Evolutionary conservation across 2,888 invertebrate species (phyloP), one percentile per base, ranked within the genome.

Genomic region (Teleiodes luculella): DNA sequence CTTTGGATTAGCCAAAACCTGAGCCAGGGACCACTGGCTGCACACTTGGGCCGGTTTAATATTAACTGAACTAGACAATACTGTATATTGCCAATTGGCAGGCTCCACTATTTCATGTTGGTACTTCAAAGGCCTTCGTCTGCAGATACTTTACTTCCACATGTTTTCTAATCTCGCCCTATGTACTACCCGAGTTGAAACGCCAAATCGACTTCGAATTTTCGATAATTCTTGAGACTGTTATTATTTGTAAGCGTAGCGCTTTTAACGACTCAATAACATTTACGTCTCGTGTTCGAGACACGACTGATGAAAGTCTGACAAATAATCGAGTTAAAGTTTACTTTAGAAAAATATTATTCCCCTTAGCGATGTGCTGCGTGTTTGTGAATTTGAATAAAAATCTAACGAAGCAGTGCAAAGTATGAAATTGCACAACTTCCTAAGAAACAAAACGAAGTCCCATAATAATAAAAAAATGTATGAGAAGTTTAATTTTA

Each of bases 251-350:
- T 60, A 60, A 60, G 57, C 51, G 46, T 55, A 58, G 55, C 55
- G 54, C 48, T 56, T 55, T 57, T 53, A 36, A 51, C 48, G 51
- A 37, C 36, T 24, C 11, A 3, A 30, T 24, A 47, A 24, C 20
- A 41, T 18, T 24, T 66, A 63, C 62, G 63, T 64, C 59, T 69
- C 62, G 61, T 58, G 36, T 57, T 61, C 68, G 73, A 70, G 72
- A 74, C 72, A 77, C 81, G 83, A 83, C 83, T 85, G 82, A 82
- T 72, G 31, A 63, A 77, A 83, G 81, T 81, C 81, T 82, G 80
- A 81, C 70, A 61, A 70, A 65, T 47, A 60, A 54, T 48, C 20
- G 48, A 54, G 57, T 41, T 56, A 52, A 55, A 54, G 37, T 14
- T 56, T 39, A 59, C 54, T 60, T 56, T 37, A 55, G 47, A 56